Evolutionary conservation across 2,888 invertebrate genomes (phyloP).

Genomic region (Nemotelus nigrinus): DNA sequence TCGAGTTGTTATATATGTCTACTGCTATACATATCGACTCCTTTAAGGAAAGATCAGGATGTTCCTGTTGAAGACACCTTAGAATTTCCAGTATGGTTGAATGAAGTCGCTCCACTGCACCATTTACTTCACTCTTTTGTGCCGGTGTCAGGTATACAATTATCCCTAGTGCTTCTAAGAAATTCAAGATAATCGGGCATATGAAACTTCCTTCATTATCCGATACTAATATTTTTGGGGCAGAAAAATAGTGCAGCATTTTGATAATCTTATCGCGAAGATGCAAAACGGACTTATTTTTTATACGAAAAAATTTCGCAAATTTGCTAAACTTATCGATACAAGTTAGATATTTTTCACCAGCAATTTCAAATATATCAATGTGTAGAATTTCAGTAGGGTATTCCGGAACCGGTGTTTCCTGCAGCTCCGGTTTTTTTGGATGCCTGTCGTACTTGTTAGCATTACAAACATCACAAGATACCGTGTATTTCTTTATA

Average conservation of each 20-base stretch:
- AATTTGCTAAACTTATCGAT: conserved; percentile 2
- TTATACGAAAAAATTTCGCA: conserved; percentile 7
- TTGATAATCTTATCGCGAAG: conserved; percentile 6
- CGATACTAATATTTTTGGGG: too few species aligned
- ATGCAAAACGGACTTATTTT: conserved; percentile 1
- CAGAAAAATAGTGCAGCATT: conserved; percentile 28
- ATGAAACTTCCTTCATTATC: too few species aligned
- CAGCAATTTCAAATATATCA: conserved; percentile 1
- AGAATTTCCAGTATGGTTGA: too few species aligned
- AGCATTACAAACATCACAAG: conserved; percentile 36
- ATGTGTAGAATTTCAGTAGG: conserved; percentile 33
- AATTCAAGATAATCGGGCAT: too few species aligned
- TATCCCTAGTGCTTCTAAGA: too few species aligned
- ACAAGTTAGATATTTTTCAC: conserved; percentile 5
- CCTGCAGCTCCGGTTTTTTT: background rate
- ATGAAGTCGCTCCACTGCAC: too few species aligned
- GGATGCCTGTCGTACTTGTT: conserved; percentile 8
- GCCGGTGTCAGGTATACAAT: too few species aligned
- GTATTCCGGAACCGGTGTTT: conserved; percentile 41
- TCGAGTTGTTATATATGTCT: conserved; percentile 49
- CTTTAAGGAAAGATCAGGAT: conserved; percentile 24
- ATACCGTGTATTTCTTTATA: background rate
- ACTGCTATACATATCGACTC: background rate
- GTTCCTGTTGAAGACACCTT: conserved; percentile 25
- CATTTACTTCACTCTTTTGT: too few species aligned